Percentiles rank a stretch among this genome's conserved stretches.
phyloP scores from a whole-genome alignment of 2,113 vertebrate genomes.

The Eudorcas thomsonii region DNA sequence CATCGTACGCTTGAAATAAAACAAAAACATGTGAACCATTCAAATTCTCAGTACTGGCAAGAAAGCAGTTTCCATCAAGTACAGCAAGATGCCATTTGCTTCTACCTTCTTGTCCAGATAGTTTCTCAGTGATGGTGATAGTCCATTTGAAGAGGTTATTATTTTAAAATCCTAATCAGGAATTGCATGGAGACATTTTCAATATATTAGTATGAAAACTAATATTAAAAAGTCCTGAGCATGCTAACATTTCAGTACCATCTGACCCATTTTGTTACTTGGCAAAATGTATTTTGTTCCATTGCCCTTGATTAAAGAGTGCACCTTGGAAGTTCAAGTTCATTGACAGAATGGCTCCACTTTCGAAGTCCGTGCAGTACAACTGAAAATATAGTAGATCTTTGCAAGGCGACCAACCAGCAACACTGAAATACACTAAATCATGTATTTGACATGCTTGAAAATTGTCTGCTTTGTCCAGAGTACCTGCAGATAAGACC shows the following conservation, averaged over 20 bases:
- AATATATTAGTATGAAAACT: background rate
- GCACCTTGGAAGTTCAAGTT: constrained; percentile 87
- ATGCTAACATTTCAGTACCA: constrained; percentile 90
- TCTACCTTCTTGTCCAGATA: background rate
- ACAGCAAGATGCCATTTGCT: background rate
- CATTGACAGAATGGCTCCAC: constrained; percentile 86
- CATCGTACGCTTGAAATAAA: background rate
- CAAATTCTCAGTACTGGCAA: background rate
- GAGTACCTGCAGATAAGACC: constrained; percentile 91
- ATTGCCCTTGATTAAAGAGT: constrained; percentile 91
- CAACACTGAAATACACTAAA: constrained; percentile 80
- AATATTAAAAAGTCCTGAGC: constrained; percentile 86
- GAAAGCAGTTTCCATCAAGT: background rate
- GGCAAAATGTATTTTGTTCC: constrained; percentile 79
- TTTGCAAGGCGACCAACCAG: constrained; percentile 76
- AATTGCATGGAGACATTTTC: background rate
- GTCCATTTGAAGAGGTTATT: background rate
- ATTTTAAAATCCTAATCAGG: background rate
- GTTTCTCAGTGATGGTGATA: background rate
- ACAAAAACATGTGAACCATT: background rate
- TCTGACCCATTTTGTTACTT: constrained; percentile 95
- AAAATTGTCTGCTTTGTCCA: constrained; percentile 86
- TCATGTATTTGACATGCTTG: constrained; percentile 3
- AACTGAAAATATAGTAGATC: constrained; percentile 95
- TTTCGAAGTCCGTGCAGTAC: constrained; percentile 84